Evolutionary conservation across 2,797 vertebrate species (phyloP), one percentile per base, ranked within the genome.

Genomic region (Sebastolobus alascanus): DNA sequence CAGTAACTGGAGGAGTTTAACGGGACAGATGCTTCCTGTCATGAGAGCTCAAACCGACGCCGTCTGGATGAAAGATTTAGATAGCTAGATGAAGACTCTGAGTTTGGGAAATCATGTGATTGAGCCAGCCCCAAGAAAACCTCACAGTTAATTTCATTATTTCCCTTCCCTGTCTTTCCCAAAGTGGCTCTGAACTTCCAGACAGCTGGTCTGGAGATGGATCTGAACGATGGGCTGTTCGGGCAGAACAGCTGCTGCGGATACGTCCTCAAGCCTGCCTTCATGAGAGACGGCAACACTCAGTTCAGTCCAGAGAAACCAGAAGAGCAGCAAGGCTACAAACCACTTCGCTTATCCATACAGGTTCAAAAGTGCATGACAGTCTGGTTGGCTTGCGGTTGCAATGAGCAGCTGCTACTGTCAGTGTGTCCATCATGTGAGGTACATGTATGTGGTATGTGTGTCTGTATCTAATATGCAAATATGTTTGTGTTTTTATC

Each of bases 121-220:
- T 2, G 20, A 64, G 5, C 12, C 20, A 63, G 46, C 6, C 14
- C 20, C 20, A 35, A 8, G 29, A 54, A 66, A 37, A 52, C 18
- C 43, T 5, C 8, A 8, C 8, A 11, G 37, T 13, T 75, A 50
- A 76, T 64, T 31, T 1, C 5, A 77, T 83, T 64, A 58, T 79
- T 66, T 55, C 22, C 6, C 5, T 25, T 66, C 73, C 65, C 56
- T 27, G 27, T 75, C 37, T 77, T 72, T 75, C 64, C 67, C 20
- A 74, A 84, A 99, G 98, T 98, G 95, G 98, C 98, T 75, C 93
- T 99, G 90, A 99, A 99, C 89, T 97, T 99, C 94, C 98, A 99
- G 96, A 99, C 97, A 0, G 97, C 98, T 0, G 97, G 98, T 33
- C 91, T 75, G 5, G 98, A 98, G 87, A 99, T 99, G 98, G 98